phyloP scores from a whole-genome alignment of 2,888 invertebrate species.

The Drosophila koepferae region DNA sequence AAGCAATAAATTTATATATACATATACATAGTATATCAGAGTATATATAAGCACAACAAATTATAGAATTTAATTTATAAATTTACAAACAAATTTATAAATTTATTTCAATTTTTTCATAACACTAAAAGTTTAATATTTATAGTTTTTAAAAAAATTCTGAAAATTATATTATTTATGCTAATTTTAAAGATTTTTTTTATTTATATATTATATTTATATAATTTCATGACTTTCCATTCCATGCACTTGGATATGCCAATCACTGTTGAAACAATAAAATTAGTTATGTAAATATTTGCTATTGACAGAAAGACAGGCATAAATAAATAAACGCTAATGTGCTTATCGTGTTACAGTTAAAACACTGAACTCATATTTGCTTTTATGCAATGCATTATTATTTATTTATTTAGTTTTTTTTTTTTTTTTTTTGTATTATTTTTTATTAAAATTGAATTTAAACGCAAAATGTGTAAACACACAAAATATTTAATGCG shows the following conservation, averaged over 20 bases:
- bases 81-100: too few relatives aligned
- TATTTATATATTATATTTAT: background rate
- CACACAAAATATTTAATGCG: background rate
- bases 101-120: too few relatives aligned
- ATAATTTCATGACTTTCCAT: background rate
- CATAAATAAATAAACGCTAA: conserved; percentile 8
- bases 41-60: too few relatives aligned
- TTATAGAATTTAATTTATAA: too few relatives aligned
- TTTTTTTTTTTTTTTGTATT: too few relatives aligned
- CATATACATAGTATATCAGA: too few relatives aligned
- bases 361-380: conserved; percentile 4
- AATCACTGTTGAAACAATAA: conserved; percentile 4
- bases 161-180: background rate
- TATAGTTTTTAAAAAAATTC: too few relatives aligned
- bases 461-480: background rate
- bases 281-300: conserved; percentile 3
- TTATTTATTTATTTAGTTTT: too few relatives aligned
- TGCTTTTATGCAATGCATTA: background rate
- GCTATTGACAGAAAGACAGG: background rate
- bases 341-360: conserved; percentile 6
- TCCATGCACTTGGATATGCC: background rate
- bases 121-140: too few relatives aligned
- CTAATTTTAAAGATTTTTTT: background rate
- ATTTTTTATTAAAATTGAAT: background rate
- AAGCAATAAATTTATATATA: too few relatives aligned